Base-by-base conservation (phyloP, 2,888 invertebrate species). In the Macropis europaea region DNA sequence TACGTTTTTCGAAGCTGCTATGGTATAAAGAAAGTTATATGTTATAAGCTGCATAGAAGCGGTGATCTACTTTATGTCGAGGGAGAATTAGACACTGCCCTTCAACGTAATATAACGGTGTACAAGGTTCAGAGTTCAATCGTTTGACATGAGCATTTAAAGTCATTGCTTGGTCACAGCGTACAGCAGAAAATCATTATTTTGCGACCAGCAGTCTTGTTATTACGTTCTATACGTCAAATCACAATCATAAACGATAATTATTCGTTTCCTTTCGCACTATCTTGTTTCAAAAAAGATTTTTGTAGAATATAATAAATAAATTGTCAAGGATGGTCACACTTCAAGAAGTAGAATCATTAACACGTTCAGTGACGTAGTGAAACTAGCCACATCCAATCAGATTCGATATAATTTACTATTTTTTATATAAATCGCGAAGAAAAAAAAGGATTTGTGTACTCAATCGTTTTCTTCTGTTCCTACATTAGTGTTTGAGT, bases 121-220 rank as follows among this genome's bases (percentile, higher is more conserved):
- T 40, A 64, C 67, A 53, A 52, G 63, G 67, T 72, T 77, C 78
- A 78, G 54, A 57, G 80, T 68, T 80, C 74, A 80, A 80, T 53
- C 60, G 48, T 70, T 80, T 76, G 66, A 80, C 72, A 71, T 57
- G 52, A 43, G 17, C 50, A 56, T 61, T 36, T 57, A 40, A 36
- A 45, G 19, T 19, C 26, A 38, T 24, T 54, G 32, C 59, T 64
- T 28, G 36, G 38, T 63, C 50, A 32, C 38, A 32, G 34, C 22
- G 11, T 11, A 40, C 43, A 48, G 42, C 30, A 17, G 40, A 43
- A 61, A 66, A 67, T n/a, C 15, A 32, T 45, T 45, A 15, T n/a
- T 32, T 34, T 30, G 11, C 38, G 38, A 13, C 26, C 15, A 4
- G 13, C 2, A 11, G 13, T 43, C 11, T 24, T 43, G 7, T 24